Conservation (phyloP, 2,888 invertebrate species). For the Philhelius pedissequus region DNA sequence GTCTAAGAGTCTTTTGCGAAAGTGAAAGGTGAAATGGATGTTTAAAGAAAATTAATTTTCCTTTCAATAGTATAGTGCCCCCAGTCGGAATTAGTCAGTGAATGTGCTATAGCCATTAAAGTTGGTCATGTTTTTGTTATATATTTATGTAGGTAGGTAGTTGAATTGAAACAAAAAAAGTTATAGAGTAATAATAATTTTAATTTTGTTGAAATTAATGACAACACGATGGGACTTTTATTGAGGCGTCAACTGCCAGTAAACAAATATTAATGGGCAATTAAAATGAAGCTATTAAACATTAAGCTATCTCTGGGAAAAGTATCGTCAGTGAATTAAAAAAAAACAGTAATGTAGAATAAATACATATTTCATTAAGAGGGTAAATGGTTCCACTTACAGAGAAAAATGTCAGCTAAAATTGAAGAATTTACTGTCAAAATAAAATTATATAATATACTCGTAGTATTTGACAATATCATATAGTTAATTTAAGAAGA, state of each 20-base stretch:
- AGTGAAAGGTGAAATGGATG: background rate
- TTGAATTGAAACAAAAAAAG: background rate
- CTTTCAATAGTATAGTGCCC: background rate
- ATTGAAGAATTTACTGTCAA: too few relatives aligned
- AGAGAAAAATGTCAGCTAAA: too few relatives aligned
- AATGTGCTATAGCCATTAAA: background rate
- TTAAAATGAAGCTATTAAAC: background rate
- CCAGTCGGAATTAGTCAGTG: background rate
- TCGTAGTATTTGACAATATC: too few relatives aligned
- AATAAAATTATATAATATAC: too few relatives aligned
- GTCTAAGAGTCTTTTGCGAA: background rate
- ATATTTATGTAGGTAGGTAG: background rate
- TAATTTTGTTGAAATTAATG: background rate
- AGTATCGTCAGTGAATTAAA: too few relatives aligned
- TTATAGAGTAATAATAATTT: background rate
- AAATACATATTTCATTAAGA: too few relatives aligned
- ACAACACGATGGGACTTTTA: background rate
- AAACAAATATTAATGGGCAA: background rate
- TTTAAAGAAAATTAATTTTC: background rate
- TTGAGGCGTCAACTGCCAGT: background rate
- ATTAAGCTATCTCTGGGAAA: background rate
- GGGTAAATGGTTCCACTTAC: too few relatives aligned
- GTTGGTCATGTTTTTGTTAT: background rate
- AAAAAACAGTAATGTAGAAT: too few relatives aligned
- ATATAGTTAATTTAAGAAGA: too few relatives aligned